Evolutionary conservation across 2,113 vertebrate species (phyloP), one percentile per base, ranked within the genome.

Genomic region (Urocolius indicus): DNA sequence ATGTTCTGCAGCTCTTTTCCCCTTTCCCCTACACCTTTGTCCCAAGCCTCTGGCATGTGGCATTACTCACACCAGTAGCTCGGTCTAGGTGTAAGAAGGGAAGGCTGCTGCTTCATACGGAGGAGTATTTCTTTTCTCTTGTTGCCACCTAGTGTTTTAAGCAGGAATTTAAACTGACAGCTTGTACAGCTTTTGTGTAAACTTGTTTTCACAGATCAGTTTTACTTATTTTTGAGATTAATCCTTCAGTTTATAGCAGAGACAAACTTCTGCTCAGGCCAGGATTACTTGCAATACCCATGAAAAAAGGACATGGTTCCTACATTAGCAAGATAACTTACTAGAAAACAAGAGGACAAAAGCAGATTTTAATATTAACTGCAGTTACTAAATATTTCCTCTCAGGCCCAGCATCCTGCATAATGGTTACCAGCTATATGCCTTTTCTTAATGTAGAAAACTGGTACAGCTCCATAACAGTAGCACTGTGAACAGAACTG

Each of bases 121-220:
- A 14, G 10, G 32, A 65, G 29, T 13, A 68, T 93, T 94, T 69
- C 65, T 88, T 94, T 89, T 79, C 74, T 78, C 54, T 51, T 90
- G 61, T 83, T 95, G 93, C 97, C 97, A 93, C 78, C 95, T 96
- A 95, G 96, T 81, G 95, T 94, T 92, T 29, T 61, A 66, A 61
- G 17, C 10, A 34, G 77, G 89, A 71, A 94, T 91, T 94, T 85
- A 68, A 91, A 81, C 57, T 18, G 76, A 34, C n/a, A 57, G 29
- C n/a, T 87, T 29, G 30, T 6, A 5, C 57, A 30, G 61, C 52
- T 75, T 49, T 24, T 46, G 34, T 26, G 38, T 20, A 9, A 63
- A 51, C 15, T 7, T 36, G 14, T 34, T 76, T 61, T 36, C 52
- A 22, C 49, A 13, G n/a, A 19, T 36, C 2, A 11, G 34, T 71